Conservation (phyloP, 2,797 vertebrate species). For the Meriones psammophilus region DNA sequence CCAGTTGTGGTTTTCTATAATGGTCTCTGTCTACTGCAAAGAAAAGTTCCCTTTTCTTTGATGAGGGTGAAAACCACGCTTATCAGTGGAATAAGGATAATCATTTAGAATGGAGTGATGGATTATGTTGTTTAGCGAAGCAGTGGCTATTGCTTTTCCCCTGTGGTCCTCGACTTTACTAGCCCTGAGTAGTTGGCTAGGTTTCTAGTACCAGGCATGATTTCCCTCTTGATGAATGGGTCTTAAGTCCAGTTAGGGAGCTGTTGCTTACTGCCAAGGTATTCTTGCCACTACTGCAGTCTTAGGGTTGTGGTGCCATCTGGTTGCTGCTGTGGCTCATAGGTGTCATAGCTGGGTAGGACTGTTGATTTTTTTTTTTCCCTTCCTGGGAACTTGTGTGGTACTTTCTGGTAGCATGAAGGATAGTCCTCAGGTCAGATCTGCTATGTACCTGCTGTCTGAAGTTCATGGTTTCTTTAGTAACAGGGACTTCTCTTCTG, state of each 20-base stretch:
- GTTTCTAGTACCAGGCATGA: no score
- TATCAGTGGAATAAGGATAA: neutral
- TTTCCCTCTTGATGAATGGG: neutral
- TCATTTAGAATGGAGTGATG: neutral
- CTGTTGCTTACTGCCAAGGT: neutral
- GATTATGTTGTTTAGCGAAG: neutral
- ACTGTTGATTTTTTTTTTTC: neutral
- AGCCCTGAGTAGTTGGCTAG: neutral
- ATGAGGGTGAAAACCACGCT: neutral
- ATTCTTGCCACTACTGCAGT: neutral
- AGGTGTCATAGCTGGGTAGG: neutral
- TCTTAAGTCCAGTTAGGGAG: neutral
- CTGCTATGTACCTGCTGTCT: neutral
- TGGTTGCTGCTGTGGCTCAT: neutral
- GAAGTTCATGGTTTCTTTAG: no score
- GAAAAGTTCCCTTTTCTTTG: neutral
- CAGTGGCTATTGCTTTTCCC: neutral
- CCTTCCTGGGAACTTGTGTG: neutral
- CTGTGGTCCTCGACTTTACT: no score
- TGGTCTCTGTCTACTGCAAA: neutral
- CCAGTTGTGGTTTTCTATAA: neutral
- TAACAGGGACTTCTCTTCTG: neutral
- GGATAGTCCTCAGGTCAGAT: neutral
- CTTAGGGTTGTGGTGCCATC: neutral
- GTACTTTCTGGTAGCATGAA: neutral